A percentile compares a stretch with the other conserved stretches of the same genome.
Conservation (phyloP, 2,888 invertebrate species). For the Rhorus exstirpatorius region DNA sequence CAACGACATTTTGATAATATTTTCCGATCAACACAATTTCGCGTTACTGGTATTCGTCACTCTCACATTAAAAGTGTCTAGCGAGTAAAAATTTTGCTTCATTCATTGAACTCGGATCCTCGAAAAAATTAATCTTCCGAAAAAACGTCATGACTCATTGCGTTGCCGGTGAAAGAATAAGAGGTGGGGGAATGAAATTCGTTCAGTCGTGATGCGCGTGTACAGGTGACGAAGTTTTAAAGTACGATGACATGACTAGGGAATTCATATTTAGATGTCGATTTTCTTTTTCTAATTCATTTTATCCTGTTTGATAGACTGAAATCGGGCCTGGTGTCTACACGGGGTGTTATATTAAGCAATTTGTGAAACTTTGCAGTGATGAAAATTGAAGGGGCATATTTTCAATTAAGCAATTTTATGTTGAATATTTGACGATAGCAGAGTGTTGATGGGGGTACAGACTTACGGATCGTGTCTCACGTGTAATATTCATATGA, state of each 20-base stretch:
- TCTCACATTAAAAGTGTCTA: no score
- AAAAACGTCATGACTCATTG: conserved; percentile 42
- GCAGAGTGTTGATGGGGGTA: conserved; percentile 16
- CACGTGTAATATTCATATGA: conserved; percentile 50
- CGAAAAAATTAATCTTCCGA: conserved; percentile 58
- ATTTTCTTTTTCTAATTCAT: conserved; percentile 19
- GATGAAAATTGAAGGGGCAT: conserved; percentile 35
- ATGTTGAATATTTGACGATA: conserved; percentile 10
- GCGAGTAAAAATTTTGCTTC: no score
- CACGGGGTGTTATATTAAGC: not conserved
- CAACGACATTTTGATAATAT: no score
- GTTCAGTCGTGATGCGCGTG: conserved; percentile 78
- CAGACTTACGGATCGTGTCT: conserved; percentile 15
- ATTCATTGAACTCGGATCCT: not conserved
- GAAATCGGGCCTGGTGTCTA: conserved; percentile 39
- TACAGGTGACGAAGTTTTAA: conserved; percentile 79
- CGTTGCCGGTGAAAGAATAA: no score
- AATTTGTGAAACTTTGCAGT: conserved; percentile 21
- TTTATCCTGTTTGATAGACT: conserved; percentile 24
- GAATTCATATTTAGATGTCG: not conserved
- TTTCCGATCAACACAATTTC: no score
- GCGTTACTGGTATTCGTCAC: no score
- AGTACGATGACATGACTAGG: not conserved
- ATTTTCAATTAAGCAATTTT: conserved; percentile 55
- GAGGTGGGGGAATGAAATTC: conserved; percentile 75